Evolutionary conservation across 35 echinoderm and acorn worm genomes (phyloP), one percentile per base, ranked within the genome.

Genomic region (Strongylocentrotus purpuratus): DNA sequence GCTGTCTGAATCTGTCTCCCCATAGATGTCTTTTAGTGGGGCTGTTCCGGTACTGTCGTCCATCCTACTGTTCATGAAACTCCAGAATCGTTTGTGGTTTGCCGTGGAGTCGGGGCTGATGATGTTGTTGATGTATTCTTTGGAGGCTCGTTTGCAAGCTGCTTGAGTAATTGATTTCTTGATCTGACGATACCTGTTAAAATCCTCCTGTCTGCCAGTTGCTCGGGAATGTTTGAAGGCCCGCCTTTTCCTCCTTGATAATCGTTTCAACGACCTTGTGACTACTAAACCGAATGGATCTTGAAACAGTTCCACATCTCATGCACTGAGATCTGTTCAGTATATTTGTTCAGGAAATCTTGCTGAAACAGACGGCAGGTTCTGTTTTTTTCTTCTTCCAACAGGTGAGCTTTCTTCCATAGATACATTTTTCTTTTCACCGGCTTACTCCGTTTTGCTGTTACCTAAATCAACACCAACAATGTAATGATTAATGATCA

Each of bases 401-500:
- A 85, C 0, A 85, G 70, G 0, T 85, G 0, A 4, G 70, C 70
- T 4, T 31, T 85, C 4, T 85, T 20, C 31, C 31, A 17, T n/a
- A n/a, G n/a, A n/a, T n/a, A n/a, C n/a, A n/a, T n/a, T n/a, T n/a
- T n/a, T n/a, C 70, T 85, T 31, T 85, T 85, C 70, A 85, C 70
- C 31, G 70, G 70, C 70, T 85, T 4, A 31, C 70, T 20, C 31
- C 70, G 0, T 85, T 85, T 91, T 6, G 31, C 88, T 46, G 20
- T n/a, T 31, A 59, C 94, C 61, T 12, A 1, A 94, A 15, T 95
- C 86, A 33, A 88, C 47, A 58, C 45, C 32, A 33, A 94, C 94
- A 41, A 94, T 94, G 15, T 94, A 58, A 94, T 94, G 94, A 94
- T 94, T 94, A 58, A 94, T 94, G 94, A 94, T 94, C 94, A 11